Evolutionary conservation across 1,140 invertebrate genomes (phyloP).

Genomic region (Telenomus remus): DNA sequence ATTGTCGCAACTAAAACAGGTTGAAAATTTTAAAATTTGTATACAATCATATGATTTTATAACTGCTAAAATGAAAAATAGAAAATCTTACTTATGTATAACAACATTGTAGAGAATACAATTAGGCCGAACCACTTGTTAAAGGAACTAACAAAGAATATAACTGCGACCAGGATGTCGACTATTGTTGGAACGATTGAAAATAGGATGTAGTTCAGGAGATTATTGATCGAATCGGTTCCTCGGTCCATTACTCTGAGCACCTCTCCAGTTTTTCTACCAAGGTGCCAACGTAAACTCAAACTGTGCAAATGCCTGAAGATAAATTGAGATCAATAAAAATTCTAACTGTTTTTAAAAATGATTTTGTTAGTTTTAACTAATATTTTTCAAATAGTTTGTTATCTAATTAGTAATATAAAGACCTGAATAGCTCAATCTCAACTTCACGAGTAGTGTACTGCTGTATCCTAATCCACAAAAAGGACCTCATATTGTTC

Average conservation of each 20-base stretch:
- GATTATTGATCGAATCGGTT: slow-evolving; percentile 94
- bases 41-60: no score
- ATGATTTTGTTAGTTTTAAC: no score
- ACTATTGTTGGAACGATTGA: slow-evolving; percentile 93
- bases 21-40: no score
- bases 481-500: slow-evolving; percentile 91
- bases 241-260: slow-evolving; percentile 95
- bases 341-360: no score
- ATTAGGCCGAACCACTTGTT: slow-evolving; percentile 96
- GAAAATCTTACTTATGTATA: slow-evolving; percentile 96
- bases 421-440: slow-evolving; percentile 76
- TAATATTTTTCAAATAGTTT: no score
- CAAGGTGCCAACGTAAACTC: slow-evolving; percentile 92
- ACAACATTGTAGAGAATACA: slow-evolving; percentile 92
- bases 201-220: slow-evolving; percentile 92
- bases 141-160: slow-evolving; percentile 91
- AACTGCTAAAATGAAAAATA: no score
- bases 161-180: slow-evolving; percentile 94
- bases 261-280: slow-evolving; percentile 96
- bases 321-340: slow-evolving; percentile 51
- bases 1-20: slow-evolving; percentile 84
- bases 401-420: slow-evolving; percentile 15
- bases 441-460: slow-evolving; percentile 95
- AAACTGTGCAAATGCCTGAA: slow-evolving; percentile 88
- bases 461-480: slow-evolving; percentile 97